Conservation (phyloP, 2,888 invertebrate genomes). For the Clivina fossor region DNA sequence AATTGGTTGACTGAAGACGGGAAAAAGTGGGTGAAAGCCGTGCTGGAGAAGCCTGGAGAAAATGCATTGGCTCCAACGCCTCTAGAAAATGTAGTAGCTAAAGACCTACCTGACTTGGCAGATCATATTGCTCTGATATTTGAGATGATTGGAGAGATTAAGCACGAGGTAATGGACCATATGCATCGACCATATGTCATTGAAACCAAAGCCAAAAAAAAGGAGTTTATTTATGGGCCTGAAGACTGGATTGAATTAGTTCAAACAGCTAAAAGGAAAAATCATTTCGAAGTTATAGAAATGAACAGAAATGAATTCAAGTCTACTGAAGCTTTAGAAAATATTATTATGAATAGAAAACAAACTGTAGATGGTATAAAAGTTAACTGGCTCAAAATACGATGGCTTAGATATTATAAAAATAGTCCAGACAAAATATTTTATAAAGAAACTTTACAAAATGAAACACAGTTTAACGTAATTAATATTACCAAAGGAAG, state of each 20-base stretch:
- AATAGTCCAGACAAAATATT: constrained; percentile 29
- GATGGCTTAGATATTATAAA: constrained; percentile 37
- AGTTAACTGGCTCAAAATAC: constrained; percentile 38
- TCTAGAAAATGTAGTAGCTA: no score
- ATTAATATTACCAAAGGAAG: no score
- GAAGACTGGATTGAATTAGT: constrained; percentile 24
- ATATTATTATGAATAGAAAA: constrained; percentile 36
- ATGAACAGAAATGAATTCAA: constrained; percentile 35
- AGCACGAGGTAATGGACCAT: no score
- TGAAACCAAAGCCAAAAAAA: no score
- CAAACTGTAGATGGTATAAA: constrained; percentile 22
- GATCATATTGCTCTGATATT: no score
- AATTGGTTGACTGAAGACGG: no score
- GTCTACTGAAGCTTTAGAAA: constrained; percentile 29
- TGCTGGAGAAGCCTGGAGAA: no score
- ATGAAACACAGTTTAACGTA: constrained; percentile 31
- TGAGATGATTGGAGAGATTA: no score
- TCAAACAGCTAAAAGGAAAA: constrained; percentile 14
- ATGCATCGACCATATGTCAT: no score
- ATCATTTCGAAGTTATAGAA: constrained; percentile 25
- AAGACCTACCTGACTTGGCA: no score
- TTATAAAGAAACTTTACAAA: constrained; percentile 36
- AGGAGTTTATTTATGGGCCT: constrained; percentile 21
- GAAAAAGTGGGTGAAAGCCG: no score
- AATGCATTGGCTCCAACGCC: no score